These are phyloP conservation scores for Pimpla rufipes DNA, from an alignment of 2,888 invertebrate genomes.

Conservation along the genomic window DNA sequence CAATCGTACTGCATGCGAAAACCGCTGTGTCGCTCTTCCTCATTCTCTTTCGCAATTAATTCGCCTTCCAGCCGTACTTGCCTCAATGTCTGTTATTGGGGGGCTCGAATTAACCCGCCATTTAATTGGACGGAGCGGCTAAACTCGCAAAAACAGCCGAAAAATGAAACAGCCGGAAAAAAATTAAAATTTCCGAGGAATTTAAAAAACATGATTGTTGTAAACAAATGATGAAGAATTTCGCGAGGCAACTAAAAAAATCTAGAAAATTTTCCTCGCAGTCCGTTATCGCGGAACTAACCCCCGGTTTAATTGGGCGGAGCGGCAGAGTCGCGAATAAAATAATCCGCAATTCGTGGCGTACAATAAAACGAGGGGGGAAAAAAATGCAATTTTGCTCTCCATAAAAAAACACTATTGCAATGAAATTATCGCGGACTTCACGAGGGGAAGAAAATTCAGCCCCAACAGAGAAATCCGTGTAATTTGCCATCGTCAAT, in stretches of 20 bases:
- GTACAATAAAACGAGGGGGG: background rate
- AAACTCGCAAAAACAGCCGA: background rate
- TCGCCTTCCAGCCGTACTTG: slow-evolving; percentile 30
- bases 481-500: slow-evolving; percentile 21
- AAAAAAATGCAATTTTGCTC: background rate
- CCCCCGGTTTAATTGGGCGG: slow-evolving; percentile 30
- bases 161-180: background rate
- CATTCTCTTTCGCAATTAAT: slow-evolving; percentile 57
- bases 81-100: background rate
- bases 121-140: slow-evolving; percentile 14
- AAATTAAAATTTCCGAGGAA: background rate
- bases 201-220: background rate
- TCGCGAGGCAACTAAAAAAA: background rate
- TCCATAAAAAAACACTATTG: background rate
- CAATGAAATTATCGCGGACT: background rate
- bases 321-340: background rate
- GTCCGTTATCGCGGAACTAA: background rate
- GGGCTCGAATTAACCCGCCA: background rate
- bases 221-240: background rate
- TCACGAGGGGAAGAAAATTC: background rate
- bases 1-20: background rate
- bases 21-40: slow-evolving; percentile 39
- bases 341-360: background rate
- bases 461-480: background rate
- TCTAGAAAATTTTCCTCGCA: background rate